Percentiles rank a stretch among this genome's conserved stretches.
Evolutionary conservation across 2,888 invertebrate genomes (phyloP).

Genomic region (Ceratothoa steindachneri): DNA sequence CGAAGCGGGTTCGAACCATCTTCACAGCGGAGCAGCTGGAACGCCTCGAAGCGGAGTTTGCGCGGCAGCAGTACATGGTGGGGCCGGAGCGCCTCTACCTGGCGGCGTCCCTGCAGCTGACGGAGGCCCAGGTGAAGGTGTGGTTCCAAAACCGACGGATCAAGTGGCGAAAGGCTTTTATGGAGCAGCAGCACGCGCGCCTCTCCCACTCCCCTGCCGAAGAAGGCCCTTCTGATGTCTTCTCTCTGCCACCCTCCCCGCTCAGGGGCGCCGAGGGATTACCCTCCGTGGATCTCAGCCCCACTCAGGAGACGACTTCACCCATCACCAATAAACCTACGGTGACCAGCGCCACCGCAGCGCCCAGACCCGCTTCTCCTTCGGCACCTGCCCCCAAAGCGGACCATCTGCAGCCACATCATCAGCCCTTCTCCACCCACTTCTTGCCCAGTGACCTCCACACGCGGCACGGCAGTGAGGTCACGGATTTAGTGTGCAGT

Average conservation of each 20-base stretch:
- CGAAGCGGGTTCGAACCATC: conserved; percentile 85
- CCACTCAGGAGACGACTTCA: neutral
- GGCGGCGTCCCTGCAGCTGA: conserved; percentile 78
- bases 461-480: neutral
- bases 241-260: conserved; percentile 6
- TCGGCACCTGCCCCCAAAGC: too few species aligned
- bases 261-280: neutral
- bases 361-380: neutral
- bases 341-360: neutral
- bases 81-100: conserved; percentile 89
- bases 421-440: too few species aligned
- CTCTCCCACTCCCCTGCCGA: conserved; percentile 53
- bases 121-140: conserved; percentile 67
- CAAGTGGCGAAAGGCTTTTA: conserved; percentile 91
- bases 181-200: conserved; percentile 84
- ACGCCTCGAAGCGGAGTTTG: conserved; percentile 87
- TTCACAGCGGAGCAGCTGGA: conserved; percentile 95
- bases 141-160: conserved; percentile 92
- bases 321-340: neutral
- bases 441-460: too few species aligned
- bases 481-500: neutral
- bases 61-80: conserved; percentile 95
- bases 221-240: neutral
- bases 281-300: neutral
- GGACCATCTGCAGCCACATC: neutral